phyloP scores from a whole-genome alignment of 2,113 vertebrate genomes.

The Pituophis catenifer region DNA sequence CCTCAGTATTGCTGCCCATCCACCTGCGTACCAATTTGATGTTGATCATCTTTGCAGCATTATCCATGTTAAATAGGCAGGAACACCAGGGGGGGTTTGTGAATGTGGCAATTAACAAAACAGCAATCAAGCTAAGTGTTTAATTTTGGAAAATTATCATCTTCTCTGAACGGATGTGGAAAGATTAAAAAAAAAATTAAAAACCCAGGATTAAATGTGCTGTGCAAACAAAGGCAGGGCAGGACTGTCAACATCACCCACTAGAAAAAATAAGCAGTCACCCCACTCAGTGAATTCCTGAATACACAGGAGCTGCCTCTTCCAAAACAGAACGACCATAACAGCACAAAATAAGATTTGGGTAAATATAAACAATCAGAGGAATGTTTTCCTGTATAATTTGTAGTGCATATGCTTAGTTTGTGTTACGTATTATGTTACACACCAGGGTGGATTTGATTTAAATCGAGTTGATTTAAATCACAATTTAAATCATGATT shows the following conservation, averaged over 20 bases:
- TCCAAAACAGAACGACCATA: neutral
- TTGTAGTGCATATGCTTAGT: neutral
- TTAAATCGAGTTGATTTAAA: no score
- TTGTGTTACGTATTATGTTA: neutral
- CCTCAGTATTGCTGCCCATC: slow-evolving; percentile 21
- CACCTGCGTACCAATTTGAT: slow-evolving; percentile 19
- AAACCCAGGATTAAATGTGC: slow-evolving; percentile 50
- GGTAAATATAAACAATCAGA: neutral
- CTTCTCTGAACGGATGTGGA: slow-evolving; percentile 62
- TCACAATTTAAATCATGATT: no score
- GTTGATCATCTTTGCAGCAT: slow-evolving; percentile 58
- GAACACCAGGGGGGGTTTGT: slow-evolving; percentile 57
- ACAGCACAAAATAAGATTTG: neutral
- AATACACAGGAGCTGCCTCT: neutral
- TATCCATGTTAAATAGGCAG: slow-evolving; percentile 65
- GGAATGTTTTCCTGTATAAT: neutral
- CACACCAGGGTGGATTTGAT: neutral
- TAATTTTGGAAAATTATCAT: slow-evolving; percentile 70
- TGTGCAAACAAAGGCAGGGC: slow-evolving; percentile 64
- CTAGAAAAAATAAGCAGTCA: neutral
- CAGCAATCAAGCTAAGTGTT: slow-evolving; percentile 72
- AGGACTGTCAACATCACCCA: slow-evolving; percentile 28
- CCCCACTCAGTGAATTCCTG: neutral
- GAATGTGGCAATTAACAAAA: slow-evolving; percentile 71
- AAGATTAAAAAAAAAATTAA: slow-evolving; percentile 34